Evolutionary conservation across 2,797 vertebrate genomes (phyloP), one percentile per base, ranked within the genome.

Genomic region (Dallia pectoralis): DNA sequence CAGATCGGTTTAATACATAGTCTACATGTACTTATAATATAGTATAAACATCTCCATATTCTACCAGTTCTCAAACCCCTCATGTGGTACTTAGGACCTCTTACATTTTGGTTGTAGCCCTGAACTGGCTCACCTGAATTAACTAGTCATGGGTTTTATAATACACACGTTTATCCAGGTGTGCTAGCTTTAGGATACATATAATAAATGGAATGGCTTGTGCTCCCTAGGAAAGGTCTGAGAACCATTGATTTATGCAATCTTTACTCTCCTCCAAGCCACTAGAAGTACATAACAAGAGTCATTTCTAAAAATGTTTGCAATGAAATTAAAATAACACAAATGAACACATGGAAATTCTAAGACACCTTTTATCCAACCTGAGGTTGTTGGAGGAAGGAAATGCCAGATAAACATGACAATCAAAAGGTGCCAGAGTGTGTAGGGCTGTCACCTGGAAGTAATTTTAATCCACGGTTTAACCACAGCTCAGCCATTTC

Each of bases 391-490:
- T 22, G 4, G 36, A 64, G 18, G 62, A 16, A 16, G 19, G 62
- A 29, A 6, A 32, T 18, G 16, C 64, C 64, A 11, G 18, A 15
- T 4, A 15, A 29, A 63, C 61, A 63, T 0, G 14, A 15, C 4
- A 44, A 44, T 44, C 40, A 44, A 44, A 44, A 44, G 9, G 12
- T 16, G 29, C 14, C 61, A 63, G 29, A 15, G 30, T 29, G 5
- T 32, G 14, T 11, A 59, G 53, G 53, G n/a, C 3, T 25, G 61
- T 29, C 19, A 27, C 19, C 69, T 11, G 27, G 11, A 6, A 62
- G 79, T 82, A 49, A 74, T 69, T 15, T n/a, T 30, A 74, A 70
- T 86, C 83, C 47, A 63, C 71, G 9, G 48, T 68, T 67, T 48
- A 72, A 73, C 29, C 4, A 32, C 12, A 59, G 76, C 49, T 74